Conservation (phyloP, 2,888 invertebrate species). For the Rhopalosiphum nymphaeae region DNA sequence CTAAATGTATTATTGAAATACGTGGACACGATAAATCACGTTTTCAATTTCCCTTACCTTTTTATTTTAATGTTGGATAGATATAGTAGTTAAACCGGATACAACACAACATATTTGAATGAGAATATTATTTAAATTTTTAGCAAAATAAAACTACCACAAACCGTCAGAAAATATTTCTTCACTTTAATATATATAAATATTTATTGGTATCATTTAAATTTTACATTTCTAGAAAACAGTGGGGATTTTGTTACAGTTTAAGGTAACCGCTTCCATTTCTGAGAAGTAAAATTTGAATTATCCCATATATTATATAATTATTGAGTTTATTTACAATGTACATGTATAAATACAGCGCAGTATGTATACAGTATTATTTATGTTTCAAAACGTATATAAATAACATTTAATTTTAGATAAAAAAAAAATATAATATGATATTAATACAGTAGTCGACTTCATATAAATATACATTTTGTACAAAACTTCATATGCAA, state of each 20-base stretch:
- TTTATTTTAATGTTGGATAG: constrained; percentile 17
- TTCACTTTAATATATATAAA: background rate
- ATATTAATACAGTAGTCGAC: background rate
- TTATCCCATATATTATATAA: background rate
- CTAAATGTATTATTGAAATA: constrained; percentile 44
- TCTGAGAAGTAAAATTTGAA: background rate
- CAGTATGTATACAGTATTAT: background rate
- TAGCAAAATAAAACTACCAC: background rate
- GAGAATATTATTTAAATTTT: constrained; percentile 45
- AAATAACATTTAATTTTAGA: background rate
- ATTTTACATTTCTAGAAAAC: background rate
- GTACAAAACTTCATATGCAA: background rate
- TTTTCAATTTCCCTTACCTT: constrained; percentile 51
- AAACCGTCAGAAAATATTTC: background rate
- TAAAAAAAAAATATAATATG: background rate
- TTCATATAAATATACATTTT: background rate
- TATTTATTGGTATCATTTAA: background rate
- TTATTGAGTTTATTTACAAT: background rate
- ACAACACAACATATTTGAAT: constrained; percentile 8
- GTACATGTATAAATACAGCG: background rate
- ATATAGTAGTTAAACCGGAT: constrained; percentile 10
- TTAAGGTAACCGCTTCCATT: background rate
- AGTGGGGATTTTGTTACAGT: background rate
- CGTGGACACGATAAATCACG: constrained; percentile 45
- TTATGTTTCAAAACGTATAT: background rate